Evolutionary conservation across 2,888 invertebrate species (phyloP).

Genomic region (Halictus quadricinctus): DNA sequence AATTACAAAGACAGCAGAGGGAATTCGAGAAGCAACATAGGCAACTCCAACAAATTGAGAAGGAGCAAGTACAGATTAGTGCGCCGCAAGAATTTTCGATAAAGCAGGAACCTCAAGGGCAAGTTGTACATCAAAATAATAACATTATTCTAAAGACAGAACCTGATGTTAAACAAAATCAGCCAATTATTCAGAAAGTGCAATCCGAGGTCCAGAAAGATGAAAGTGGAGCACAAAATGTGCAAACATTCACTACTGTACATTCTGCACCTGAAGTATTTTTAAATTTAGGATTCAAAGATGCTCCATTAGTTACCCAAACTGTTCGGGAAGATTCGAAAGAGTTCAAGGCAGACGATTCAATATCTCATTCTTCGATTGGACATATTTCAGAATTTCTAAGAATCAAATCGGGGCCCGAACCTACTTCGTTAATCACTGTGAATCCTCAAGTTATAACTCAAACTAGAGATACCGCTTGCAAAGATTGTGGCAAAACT

Average conservation of each 20-base stretch:
- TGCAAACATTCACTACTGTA: slow-evolving; percentile 77
- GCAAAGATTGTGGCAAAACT: slow-evolving; percentile 81
- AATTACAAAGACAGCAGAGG: slow-evolving; percentile 70
- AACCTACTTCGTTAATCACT: slow-evolving; percentile 76
- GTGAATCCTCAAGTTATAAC: slow-evolving; percentile 79
- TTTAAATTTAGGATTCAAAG: slow-evolving; percentile 79
- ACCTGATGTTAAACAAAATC: slow-evolving; percentile 70
- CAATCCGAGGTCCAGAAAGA: slow-evolving; percentile 75
- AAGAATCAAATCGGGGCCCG: slow-evolving; percentile 77
- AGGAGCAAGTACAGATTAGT: slow-evolving; percentile 75
- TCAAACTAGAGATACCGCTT: slow-evolving; percentile 73
- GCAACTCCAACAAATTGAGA: slow-evolving; percentile 77
- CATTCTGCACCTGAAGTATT: slow-evolving; percentile 80
- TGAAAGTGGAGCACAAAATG: slow-evolving; percentile 71
- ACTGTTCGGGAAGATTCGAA: slow-evolving; percentile 77
- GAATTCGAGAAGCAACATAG: slow-evolving; percentile 74
- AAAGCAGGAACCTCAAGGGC: slow-evolving; percentile 70
- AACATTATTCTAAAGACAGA: slow-evolving; percentile 76
- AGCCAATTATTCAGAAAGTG: slow-evolving; percentile 76
- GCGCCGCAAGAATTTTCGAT: slow-evolving; percentile 69
- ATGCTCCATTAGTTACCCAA: slow-evolving; percentile 71
- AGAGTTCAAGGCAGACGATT: slow-evolving; percentile 78
- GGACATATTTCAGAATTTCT: slow-evolving; percentile 81
- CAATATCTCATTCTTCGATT: slow-evolving; percentile 77
- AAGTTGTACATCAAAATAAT: slow-evolving; percentile 77